phyloP scores from a whole-genome alignment of 2,113 vertebrate genomes.

The Pedetes capensis region DNA sequence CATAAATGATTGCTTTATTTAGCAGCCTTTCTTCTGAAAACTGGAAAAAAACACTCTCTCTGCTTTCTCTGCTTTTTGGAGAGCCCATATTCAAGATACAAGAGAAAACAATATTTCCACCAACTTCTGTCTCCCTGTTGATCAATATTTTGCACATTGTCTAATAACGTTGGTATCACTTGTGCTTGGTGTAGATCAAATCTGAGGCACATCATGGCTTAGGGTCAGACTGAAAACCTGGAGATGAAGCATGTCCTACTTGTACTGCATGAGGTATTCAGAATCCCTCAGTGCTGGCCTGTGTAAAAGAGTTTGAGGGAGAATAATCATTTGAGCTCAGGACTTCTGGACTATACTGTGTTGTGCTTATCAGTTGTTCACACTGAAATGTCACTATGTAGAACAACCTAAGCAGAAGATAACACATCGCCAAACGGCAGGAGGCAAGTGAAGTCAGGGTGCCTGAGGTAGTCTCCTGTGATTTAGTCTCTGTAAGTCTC shows the following conservation, averaged over 20 bases:
- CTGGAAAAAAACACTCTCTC: neutral
- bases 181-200: no score
- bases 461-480: neutral
- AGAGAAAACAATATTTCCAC: neutral
- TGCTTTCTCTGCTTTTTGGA: neutral
- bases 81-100: neutral
- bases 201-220: no score
- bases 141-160: neutral
- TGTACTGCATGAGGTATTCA: neutral
- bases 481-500: neutral
- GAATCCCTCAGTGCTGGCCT: rapidly evolving
- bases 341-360: neutral
- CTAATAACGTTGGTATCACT: neutral
- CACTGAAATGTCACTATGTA: neutral
- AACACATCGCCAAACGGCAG: neutral
- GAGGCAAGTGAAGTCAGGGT: neutral
- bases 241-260: neutral
- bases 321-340: neutral
- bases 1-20: neutral
- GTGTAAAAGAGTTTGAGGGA: neutral
- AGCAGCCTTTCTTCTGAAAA: neutral
- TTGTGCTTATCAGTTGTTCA: neutral
- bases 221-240: rapidly evolving
- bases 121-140: neutral
- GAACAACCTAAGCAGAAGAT: neutral